Evolutionary conservation across 2,888 invertebrate species (phyloP).

Genomic region (Tuta absoluta): DNA sequence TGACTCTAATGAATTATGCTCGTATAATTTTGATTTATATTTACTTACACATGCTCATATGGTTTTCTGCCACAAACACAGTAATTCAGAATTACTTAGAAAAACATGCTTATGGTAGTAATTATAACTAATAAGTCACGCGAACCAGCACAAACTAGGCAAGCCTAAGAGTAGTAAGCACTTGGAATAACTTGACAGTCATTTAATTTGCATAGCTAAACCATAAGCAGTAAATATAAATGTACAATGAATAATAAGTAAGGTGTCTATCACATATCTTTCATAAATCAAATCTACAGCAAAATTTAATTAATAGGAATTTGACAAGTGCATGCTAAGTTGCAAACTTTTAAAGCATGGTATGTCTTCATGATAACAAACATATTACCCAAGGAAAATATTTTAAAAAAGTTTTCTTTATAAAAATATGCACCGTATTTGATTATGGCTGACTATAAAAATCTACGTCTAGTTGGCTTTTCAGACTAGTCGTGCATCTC

Average conservation of each 20-base stretch:
- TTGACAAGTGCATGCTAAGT: no score
- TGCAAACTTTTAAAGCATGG: no score
- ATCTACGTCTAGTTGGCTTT: no score
- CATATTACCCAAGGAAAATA: no score
- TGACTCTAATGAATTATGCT: not conserved
- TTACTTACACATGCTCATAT: not conserved
- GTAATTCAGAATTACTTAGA: not conserved
- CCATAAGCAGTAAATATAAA: slow-evolving; percentile 2
- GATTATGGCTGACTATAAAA: no score
- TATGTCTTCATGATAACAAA: no score
- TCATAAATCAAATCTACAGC: not conserved
- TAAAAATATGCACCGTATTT: no score
- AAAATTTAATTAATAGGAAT: no score
- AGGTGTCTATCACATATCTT: not conserved
- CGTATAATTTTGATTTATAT: slow-evolving; percentile 1
- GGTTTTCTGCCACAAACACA: slow-evolving; percentile 3
- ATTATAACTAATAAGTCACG: slow-evolving; percentile 14
- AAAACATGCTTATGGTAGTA: slow-evolving; percentile 10
- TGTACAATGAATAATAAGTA: not conserved
- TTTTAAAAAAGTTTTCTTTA: no score
- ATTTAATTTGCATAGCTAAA: slow-evolving; percentile 7
- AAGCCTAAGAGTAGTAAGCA: no score
- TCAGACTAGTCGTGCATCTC: no score
- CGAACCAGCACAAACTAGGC: not conserved
- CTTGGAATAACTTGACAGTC: not conserved